phyloP scores from a whole-genome alignment of 2,888 invertebrate genomes.

The Epirrhoe alternata region DNA sequence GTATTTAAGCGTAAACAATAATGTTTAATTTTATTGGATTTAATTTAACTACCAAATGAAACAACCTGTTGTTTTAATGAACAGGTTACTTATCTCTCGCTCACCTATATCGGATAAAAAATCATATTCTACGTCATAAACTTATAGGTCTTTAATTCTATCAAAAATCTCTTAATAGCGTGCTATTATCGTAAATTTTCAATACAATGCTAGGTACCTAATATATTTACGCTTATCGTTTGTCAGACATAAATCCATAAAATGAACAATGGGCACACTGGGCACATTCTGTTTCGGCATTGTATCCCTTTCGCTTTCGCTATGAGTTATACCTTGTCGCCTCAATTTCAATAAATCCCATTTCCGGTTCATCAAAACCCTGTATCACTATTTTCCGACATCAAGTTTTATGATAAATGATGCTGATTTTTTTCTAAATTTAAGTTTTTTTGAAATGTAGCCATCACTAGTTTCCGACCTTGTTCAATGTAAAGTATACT shows the following conservation, averaged over 20 bases:
- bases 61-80: too few relatives aligned
- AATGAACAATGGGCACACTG: conserved; percentile 38
- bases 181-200: conserved; percentile 1
- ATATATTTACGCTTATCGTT: conserved; percentile 4
- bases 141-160: background rate
- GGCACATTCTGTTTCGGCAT: conserved; percentile 36
- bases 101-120: too few relatives aligned
- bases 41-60: too few relatives aligned
- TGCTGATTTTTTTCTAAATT: background rate
- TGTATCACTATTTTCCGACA: conserved; percentile 30
- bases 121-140: background rate
- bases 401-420: background rate
- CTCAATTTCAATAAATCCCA: conserved; percentile 40
- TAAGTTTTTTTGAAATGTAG: background rate
- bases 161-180: background rate
- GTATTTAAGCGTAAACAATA: too few relatives aligned
- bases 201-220: background rate
- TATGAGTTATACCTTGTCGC: conserved; percentile 34
- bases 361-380: conserved; percentile 29
- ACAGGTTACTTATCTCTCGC: too few relatives aligned
- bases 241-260: conserved; percentile 27
- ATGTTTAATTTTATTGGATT: too few relatives aligned
- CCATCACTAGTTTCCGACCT: too few relatives aligned
- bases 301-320: conserved; percentile 35
- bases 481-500: background rate